Conservation (phyloP, 2,113 vertebrate genomes). For the Dipodomys spectabilis region DNA sequence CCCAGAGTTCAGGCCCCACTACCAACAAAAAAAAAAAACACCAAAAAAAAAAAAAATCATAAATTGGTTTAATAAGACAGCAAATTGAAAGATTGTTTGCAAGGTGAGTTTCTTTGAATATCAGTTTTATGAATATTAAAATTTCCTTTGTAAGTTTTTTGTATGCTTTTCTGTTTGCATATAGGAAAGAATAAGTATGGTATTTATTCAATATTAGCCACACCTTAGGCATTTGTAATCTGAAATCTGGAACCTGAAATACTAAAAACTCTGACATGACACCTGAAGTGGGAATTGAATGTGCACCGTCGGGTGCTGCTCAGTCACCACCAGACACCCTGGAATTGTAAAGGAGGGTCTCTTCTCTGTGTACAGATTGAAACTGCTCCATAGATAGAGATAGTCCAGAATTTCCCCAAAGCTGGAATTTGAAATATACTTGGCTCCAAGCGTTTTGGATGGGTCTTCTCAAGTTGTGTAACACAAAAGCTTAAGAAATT, state of each 20-base stretch:
- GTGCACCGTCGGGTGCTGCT: neutral
- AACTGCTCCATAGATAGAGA: neutral
- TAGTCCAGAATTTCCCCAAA: neutral
- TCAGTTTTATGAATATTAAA: slow-evolving; percentile 25
- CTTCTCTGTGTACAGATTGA: neutral
- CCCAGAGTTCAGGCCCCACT: too few species aligned
- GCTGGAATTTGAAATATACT: neutral
- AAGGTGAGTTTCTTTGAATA: slow-evolving; percentile 19
- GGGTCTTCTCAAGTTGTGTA: neutral
- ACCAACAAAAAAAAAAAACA: too few species aligned
- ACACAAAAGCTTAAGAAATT: neutral
- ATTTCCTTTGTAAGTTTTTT: neutral
- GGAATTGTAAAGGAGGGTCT: too few species aligned
- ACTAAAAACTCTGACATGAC: neutral
- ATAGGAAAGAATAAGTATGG: neutral
- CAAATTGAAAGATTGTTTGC: neutral
- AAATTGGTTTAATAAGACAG: neutral
- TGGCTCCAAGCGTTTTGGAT: neutral
- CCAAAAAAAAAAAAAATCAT: neutral
- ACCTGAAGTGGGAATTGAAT: neutral
- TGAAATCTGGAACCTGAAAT: too few species aligned
- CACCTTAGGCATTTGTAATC: neutral
- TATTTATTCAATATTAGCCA: neutral
- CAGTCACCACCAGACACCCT: neutral
- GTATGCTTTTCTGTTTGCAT: slow-evolving; percentile 7